phyloP scores from a whole-genome alignment of 2,113 vertebrate genomes.

The Trematocara stigmaticum region DNA sequence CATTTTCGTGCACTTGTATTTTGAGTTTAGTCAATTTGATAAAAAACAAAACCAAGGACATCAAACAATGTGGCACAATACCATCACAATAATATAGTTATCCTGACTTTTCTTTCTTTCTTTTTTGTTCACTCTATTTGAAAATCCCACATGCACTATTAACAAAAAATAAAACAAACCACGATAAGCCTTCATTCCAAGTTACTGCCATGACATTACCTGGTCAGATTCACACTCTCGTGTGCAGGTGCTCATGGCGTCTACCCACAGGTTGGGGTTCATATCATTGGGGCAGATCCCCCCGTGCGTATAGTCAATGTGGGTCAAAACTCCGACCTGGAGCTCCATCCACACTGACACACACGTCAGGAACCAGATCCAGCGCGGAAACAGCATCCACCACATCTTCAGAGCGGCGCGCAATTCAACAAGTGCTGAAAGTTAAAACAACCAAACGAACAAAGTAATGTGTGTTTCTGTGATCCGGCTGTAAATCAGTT shows the following conservation, averaged over 20 bases:
- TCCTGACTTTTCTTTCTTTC: not conserved
- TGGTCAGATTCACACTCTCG: constrained; percentile 88
- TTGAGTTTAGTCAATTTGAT: not conserved
- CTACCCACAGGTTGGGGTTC: constrained; percentile 99
- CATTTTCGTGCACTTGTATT: not conserved
- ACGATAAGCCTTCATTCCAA: no score
- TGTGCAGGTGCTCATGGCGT: constrained; percentile 96
- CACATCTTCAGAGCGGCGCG: constrained; percentile 71
- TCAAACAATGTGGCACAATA: not conserved
- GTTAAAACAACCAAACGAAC: not conserved
- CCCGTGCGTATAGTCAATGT: constrained; percentile 81
- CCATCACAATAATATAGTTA: not conserved
- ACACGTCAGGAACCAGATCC: constrained; percentile 78
- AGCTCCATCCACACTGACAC: constrained; percentile 68
- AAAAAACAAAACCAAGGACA: not conserved
- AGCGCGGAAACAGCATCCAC: constrained; percentile 70
- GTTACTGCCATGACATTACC: constrained; percentile 69
- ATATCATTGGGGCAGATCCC: constrained; percentile 98
- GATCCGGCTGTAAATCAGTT: not conserved
- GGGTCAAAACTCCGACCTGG: constrained; percentile 67
- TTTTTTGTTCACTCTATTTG: not conserved
- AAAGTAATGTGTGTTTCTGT: not conserved
- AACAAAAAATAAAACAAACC: not conserved
- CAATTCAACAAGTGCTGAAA: not conserved
- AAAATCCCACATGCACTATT: not conserved